Base-by-base conservation (phyloP, 2,888 invertebrate genomes). In the Agonopterix arenella region DNA sequence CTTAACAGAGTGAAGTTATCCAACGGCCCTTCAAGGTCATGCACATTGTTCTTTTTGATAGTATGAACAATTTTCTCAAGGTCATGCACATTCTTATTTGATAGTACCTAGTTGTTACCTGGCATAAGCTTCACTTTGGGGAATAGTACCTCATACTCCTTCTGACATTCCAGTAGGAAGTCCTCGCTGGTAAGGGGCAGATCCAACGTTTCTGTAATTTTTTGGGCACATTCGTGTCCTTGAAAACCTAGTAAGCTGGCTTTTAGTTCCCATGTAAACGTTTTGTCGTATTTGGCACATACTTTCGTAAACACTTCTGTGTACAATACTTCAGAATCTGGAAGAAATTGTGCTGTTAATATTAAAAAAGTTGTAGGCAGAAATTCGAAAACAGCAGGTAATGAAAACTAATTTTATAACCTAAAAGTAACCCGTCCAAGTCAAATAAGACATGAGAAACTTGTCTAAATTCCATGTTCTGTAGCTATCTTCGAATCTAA, bases 241-340 rank as follows among this genome's bases (percentile, higher is more conserved):
- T 92, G 92, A 51, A 92, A 88, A 1, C 96, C 96, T 90, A 96
- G 93, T 40, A 92, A 70, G 55, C 85, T 84, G 4, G 90, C 78
- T 80, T 97, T 97, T 16, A 95, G 72, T 38, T 95, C 94, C 93
- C 94, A 95, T 0, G 95, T 95, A 72, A 93, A 97, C 8, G 78
- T 84, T 76, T 94, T 94, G 0, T 92, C 94, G 82, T 93, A 96
- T 52, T 89, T 89, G 52, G 90, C 90, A 58, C 93, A 89, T 28
- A 95, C 90, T 61, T 81, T 89, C 70, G 93, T 91, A 63, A 92
- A 93, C 3, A 93, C 93, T 72, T 91, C 81, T 8, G 94, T 93
- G 70, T 97, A 97, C 11, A 95, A 79, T 11, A 73, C 78, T 80
- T 97, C 97, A 37, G 96, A 95, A 90, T 97, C 96, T 96, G 84